These are phyloP conservation scores for Nesospiza acunhae DNA, from an alignment of 2,113 vertebrate genomes.

Conservation along the genomic window DNA sequence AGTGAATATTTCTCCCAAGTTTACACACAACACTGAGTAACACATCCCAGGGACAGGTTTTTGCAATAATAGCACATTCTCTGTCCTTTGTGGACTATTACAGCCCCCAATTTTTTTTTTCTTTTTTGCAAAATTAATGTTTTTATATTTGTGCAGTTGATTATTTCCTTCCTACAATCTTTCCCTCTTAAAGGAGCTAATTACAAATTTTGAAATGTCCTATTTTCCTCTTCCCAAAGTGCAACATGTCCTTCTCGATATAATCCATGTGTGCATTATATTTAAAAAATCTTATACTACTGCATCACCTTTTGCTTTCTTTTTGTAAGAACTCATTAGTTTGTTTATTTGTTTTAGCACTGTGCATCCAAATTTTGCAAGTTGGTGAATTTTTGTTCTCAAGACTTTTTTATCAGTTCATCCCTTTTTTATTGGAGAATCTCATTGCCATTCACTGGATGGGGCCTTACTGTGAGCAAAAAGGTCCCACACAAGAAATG, in stretches of 20 bases:
- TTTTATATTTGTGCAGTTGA: neutral
- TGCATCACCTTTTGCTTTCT: neutral
- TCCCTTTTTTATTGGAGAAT: neutral
- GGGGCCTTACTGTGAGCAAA: neutral
- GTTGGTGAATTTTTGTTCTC: neutral
- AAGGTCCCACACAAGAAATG: neutral
- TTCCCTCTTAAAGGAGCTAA: neutral
- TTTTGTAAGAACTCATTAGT: neutral
- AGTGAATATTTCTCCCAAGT: neutral
- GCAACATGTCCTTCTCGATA: fast-evolving
- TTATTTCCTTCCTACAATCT: neutral
- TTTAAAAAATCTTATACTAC: neutral
- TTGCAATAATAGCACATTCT: neutral
- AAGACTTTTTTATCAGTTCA: neutral
- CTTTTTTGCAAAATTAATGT: neutral
- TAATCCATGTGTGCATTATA: neutral
- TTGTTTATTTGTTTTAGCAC: neutral
- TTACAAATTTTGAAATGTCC: neutral
- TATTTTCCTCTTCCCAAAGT: neutral
- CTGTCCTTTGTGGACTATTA: neutral
- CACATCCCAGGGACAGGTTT: neutral
- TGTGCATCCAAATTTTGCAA: neutral
- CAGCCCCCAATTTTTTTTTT: neutral
- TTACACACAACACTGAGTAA: neutral
- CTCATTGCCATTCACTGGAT: neutral